phyloP scores from a whole-genome alignment of 2,113 vertebrate species.

The Mesitornis unicolor region DNA sequence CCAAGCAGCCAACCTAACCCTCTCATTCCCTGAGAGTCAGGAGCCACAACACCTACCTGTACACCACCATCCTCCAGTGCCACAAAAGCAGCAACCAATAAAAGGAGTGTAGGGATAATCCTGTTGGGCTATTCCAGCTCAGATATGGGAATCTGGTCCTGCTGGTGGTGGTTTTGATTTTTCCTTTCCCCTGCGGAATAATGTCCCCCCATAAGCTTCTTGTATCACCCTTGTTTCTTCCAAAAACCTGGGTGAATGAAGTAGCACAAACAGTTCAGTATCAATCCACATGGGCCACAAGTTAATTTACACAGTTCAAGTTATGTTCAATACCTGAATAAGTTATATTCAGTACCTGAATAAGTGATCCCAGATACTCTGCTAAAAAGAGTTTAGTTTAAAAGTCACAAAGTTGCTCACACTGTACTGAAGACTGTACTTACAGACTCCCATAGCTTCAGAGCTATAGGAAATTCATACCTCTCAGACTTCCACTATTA shows the following conservation, averaged over 20 bases:
- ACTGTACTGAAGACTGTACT: background rate
- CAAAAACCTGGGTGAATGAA: background rate
- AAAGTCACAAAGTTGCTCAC: background rate
- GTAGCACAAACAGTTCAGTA: background rate
- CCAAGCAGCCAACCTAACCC: background rate
- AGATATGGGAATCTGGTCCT: background rate
- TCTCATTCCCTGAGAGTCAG: background rate
- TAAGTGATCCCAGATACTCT: background rate
- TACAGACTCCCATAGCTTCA: background rate
- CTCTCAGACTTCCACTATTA: background rate
- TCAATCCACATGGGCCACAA: accelerated
- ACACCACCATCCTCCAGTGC: background rate
- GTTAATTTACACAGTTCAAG: background rate
- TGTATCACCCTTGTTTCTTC: background rate
- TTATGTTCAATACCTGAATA: background rate
- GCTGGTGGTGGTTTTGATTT: background rate
- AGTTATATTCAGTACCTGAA: background rate
- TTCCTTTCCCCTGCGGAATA: background rate
- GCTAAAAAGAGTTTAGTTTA: background rate
- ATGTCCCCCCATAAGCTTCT: background rate
- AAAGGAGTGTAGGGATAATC: background rate
- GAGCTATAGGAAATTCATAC: background rate
- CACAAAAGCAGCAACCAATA: background rate
- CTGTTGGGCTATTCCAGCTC: background rate
- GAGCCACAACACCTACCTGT: background rate